These are phyloP conservation scores for Mus minutoides DNA, from an alignment of 2,797 vertebrate genomes.

Conservation along the genomic window DNA sequence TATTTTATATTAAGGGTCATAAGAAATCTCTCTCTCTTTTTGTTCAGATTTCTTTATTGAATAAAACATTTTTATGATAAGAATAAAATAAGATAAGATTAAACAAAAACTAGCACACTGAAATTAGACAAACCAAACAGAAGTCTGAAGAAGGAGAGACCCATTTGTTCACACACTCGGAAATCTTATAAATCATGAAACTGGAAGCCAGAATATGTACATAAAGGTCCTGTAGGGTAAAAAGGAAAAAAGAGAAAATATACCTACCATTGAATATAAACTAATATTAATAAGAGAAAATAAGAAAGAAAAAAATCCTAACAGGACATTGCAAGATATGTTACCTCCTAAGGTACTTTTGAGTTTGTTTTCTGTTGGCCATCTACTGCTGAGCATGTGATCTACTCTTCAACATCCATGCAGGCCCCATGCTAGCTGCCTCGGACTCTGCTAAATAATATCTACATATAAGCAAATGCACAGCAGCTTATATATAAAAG, in stretches of 20 bases:
- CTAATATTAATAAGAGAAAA: not conserved
- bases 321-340: not conserved
- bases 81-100: not conserved
- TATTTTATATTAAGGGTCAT: not conserved
- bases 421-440: not conserved
- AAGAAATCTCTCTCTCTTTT: not conserved
- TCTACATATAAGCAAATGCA: not conserved
- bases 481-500: not conserved
- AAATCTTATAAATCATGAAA: not conserved
- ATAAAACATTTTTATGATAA: not conserved
- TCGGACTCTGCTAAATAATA: not conserved
- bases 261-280: not conserved
- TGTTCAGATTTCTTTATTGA: not conserved
- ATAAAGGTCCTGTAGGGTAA: not conserved
- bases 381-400: not conserved
- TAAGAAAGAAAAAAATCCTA: not conserved
- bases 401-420: too few species aligned
- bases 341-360: too few species aligned
- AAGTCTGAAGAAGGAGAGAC: not conserved
- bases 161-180: not conserved
- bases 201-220: not conserved
- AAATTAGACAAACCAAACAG: not conserved
- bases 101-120: not conserved
- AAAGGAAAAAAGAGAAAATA: not conserved
- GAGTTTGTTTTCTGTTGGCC: not conserved